A percentile compares a stretch with the other conserved stretches of the same genome.
phyloP scores from a whole-genome alignment of 2,113 vertebrate genomes.

The Mugil cephalus region DNA sequence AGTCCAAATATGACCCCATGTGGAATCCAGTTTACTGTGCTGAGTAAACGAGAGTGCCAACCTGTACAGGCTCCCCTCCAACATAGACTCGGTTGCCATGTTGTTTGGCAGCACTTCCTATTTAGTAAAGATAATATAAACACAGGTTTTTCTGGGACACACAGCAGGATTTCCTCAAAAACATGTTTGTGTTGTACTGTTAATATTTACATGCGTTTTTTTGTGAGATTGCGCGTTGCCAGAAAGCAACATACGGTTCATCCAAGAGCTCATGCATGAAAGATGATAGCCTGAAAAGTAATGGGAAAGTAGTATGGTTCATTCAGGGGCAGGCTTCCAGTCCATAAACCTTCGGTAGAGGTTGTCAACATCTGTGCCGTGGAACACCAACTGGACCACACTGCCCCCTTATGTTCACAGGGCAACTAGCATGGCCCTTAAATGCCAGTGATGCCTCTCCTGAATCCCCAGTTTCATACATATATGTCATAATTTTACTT shows the following conservation, averaged over 20 bases:
- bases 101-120: conserved; percentile 47
- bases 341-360: background rate
- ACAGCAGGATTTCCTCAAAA: conserved; percentile 46
- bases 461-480: background rate
- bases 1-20: conserved; percentile 38
- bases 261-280: conserved; percentile 13
- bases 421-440: background rate
- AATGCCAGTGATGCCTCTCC: background rate
- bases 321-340: conserved; percentile 22
- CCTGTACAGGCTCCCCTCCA: conserved; percentile 50
- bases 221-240: background rate
- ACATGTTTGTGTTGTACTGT: conserved; percentile 18
- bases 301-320: conserved; percentile 15
- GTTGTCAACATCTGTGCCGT: conserved; percentile 25
- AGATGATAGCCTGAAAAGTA: background rate
- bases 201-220: background rate
- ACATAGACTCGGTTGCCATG: conserved; percentile 46
- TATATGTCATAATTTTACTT: background rate
- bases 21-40: conserved; percentile 41
- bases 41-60: conserved; percentile 32
- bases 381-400: conserved; percentile 25
- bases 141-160: conserved; percentile 22
- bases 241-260: background rate
- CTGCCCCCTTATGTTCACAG: conserved; percentile 58
- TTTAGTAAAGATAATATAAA: conserved; percentile 57